phyloP scores from a whole-genome alignment of 2,113 vertebrate species.

The Channa argus region DNA sequence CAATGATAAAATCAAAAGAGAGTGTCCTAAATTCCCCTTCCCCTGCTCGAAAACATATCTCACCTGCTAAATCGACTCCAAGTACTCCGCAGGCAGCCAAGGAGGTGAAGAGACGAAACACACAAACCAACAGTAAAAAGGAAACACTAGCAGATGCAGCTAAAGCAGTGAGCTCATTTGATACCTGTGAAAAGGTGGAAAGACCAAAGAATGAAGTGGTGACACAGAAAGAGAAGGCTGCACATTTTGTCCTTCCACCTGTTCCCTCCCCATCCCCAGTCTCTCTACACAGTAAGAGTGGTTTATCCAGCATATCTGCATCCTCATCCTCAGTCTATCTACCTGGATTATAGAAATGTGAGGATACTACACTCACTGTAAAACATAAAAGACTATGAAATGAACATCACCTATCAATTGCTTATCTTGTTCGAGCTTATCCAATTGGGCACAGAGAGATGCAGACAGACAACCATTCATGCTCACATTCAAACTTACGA shows the following conservation, averaged over 20 bases:
- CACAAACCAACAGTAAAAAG: conserved; percentile 6
- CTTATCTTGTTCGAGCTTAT: too few relatives aligned
- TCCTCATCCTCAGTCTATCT: conserved; percentile 26
- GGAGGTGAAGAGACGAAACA: conserved; percentile 6
- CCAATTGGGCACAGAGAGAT: too few relatives aligned
- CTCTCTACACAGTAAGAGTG: conserved; percentile 17
- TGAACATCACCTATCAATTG: too few relatives aligned
- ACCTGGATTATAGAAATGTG: conserved; percentile 12
- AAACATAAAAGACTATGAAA: too few relatives aligned
- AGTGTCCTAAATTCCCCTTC: background rate
- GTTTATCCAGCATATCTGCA: conserved; percentile 4
- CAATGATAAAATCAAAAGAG: background rate
- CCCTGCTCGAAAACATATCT: conserved; percentile 3
- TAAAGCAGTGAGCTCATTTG: background rate
- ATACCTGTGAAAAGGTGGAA: background rate
- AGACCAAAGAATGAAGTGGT: background rate
- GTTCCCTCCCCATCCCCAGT: conserved; percentile 43
- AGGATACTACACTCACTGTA: background rate
- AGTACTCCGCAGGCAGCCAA: background rate
- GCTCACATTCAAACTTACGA: too few relatives aligned
- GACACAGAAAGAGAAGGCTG: conserved; percentile 31
- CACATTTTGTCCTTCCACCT: conserved; percentile 79
- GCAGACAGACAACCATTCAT: too few relatives aligned
- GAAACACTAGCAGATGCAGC: background rate
- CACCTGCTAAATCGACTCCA: conserved; percentile 2